Base-by-base conservation (phyloP, 1,140 invertebrate genomes). In the Ericerus pela region DNA sequence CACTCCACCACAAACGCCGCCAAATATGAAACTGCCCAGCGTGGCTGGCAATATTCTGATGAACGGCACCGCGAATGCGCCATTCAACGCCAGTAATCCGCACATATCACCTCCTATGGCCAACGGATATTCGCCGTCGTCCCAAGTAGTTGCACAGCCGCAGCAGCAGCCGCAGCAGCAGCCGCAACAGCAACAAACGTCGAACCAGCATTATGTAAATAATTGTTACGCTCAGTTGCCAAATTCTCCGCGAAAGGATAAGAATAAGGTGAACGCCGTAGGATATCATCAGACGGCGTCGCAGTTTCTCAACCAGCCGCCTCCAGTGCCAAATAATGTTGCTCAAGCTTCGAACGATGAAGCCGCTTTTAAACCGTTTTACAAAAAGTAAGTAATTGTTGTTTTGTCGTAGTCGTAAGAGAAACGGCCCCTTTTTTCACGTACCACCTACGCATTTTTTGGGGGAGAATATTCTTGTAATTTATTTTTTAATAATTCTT, bases 1-100 rank as follows among this genome's bases (percentile, higher is more conserved):
- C 69, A 92, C 88, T 58, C 88, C 88, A 61, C 88, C 88, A 26
- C 88, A 91, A 73, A 92, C 88, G 60, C 88, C 88, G 56, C 88
- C 88, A 67, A 90, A 86, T 70, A 85, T 89, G 81, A 91, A 89
- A 69, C 76, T 87, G 66, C 79, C 80, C 41, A 47, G 41, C 26
- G 41, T 47, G 8, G 28, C 30, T 24, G 47, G 56, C 24, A 47
- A 59, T 27, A 28, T 31, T n/a, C n/a, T 47, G 22, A 33, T 31
- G 24, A 52, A 51, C 22, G 56, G 43, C 12, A 16, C 29, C 31
- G 27, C 29, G n/a, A 72, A 72, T 14, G 41, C 18, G 20, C 20
- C 41, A 18, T 47, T 47, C 14, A 22, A 24, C 26, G 22, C 41
- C 20, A 24, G 20, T 47, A 47, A 47, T 47, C 76, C 64, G 67